Evolutionary conservation across 2,113 vertebrate species (phyloP).

Genomic region (Cyanocitta stelleri): DNA sequence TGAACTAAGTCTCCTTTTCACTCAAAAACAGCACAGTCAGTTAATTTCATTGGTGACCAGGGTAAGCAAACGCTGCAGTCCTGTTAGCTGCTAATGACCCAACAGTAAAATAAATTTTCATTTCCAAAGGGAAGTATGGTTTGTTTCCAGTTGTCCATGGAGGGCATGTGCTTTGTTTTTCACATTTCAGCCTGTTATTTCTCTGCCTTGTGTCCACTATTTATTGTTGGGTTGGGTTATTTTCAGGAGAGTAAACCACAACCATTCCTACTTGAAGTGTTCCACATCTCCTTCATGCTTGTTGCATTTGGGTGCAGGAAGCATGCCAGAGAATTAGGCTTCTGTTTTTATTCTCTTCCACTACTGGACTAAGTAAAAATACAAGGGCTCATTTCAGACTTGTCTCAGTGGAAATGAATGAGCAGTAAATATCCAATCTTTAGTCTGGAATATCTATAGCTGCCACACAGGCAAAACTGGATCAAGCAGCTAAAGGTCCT

Average conservation of each 20-base stretch:
- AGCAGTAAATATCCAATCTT: not conserved
- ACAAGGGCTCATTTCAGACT: not conserved
- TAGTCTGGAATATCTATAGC: not conserved
- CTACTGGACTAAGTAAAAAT: not conserved
- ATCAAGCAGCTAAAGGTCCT: not conserved
- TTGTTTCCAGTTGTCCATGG: not conserved
- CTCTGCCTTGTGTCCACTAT: not conserved
- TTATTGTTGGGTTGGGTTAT: not conserved
- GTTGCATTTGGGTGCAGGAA: not conserved
- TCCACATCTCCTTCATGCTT: not conserved
- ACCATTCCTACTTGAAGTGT: not conserved
- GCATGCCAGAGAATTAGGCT: not conserved
- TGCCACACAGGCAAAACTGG: not conserved
- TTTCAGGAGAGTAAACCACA: not conserved
- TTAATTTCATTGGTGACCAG: not conserved
- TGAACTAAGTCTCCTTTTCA: not conserved
- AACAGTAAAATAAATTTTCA: not conserved
- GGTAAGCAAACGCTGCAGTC: not conserved
- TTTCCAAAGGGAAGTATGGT: not conserved
- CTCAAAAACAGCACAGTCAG: not conserved
- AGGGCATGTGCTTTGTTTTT: not conserved
- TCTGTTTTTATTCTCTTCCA: not conserved
- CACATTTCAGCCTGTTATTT: not conserved
- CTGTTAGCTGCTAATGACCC: not conserved
- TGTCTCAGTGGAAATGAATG: not conserved